A percentile compares a stretch with the other conserved stretches of the same genome.
Evolutionary conservation across 2,888 invertebrate species (phyloP).

Genomic region (Lithophane leautieri): DNA sequence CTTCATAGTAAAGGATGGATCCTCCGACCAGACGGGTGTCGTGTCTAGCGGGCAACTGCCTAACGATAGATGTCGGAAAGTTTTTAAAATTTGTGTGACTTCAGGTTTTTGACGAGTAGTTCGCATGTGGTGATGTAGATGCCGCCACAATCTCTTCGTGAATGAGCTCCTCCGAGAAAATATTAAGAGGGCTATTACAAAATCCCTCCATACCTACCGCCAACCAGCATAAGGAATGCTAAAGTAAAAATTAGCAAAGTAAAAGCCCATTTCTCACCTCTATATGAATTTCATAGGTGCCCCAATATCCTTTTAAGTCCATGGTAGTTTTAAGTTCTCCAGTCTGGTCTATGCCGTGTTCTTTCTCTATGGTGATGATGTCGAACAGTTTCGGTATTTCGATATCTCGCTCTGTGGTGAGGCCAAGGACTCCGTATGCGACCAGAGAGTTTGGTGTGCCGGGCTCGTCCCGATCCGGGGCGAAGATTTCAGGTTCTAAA

Average conservation of each 20-base stretch:
- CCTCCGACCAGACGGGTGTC: too few relatives aligned
- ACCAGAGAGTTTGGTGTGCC: constrained; percentile 89
- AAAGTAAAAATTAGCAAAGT: background rate
- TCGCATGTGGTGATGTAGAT: too few relatives aligned
- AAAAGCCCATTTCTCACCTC: constrained; percentile 76
- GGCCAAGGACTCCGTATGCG: constrained; percentile 83
- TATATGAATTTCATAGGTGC: constrained; percentile 89
- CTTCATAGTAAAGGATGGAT: too few relatives aligned
- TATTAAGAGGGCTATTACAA: too few relatives aligned
- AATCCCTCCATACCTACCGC: too few relatives aligned
- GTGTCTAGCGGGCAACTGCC: too few relatives aligned
- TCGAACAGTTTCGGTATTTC: constrained; percentile 76
- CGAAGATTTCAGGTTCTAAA: constrained; percentile 80
- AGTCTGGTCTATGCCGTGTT: constrained; percentile 71
- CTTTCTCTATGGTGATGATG: constrained; percentile 75
- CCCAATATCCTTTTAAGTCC: constrained; percentile 90
- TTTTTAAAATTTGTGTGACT: too few relatives aligned
- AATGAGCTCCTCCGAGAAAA: background rate
- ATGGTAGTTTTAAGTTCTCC: constrained; percentile 85
- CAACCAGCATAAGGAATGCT: background rate
- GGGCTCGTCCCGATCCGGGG: constrained; percentile 89
- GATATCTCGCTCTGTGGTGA: constrained; percentile 74
- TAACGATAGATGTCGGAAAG: too few relatives aligned
- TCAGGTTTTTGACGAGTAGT: too few relatives aligned
- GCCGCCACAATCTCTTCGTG: background rate